Conservation (phyloP, 2,888 invertebrate genomes). For the Candidula unifasciata region DNA sequence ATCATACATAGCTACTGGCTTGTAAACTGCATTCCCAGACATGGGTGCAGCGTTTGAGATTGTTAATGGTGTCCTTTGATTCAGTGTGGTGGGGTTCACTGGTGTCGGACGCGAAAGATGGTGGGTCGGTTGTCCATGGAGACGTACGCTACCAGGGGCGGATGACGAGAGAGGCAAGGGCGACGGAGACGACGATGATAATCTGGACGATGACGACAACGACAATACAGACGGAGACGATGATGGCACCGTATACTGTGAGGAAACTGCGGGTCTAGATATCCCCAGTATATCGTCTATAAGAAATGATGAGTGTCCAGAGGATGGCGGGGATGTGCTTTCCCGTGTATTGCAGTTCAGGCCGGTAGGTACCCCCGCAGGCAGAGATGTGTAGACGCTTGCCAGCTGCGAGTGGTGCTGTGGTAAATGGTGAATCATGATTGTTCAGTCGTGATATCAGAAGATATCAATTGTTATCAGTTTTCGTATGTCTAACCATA, state of each 20-base stretch:
- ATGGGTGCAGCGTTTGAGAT: neutral
- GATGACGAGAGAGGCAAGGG: neutral
- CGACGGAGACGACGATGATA: neutral
- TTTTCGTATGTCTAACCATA: neutral
- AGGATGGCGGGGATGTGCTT: conserved; percentile 2
- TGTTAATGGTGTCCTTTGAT: conserved; percentile 4
- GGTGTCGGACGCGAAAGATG: conserved; percentile 44
- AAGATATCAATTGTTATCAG: neutral
- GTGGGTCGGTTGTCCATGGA: neutral
- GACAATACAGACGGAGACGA: conserved; percentile 7
- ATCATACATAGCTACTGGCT: conserved; percentile 39
- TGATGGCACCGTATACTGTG: neutral
- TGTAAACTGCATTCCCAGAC: conserved; percentile 24
- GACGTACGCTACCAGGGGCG: neutral
- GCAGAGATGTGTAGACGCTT: conserved; percentile 5
- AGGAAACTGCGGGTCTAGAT: conserved; percentile 20
- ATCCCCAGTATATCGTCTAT: conserved; percentile 53
- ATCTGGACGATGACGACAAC: conserved; percentile 1
- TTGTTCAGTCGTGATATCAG: neutral
- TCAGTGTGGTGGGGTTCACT: conserved; percentile 11
- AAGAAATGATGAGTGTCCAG: conserved; percentile 51
- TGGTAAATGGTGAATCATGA: conserved; percentile 36
- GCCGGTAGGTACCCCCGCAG: neutral
- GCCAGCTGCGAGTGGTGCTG: conserved; percentile 21
- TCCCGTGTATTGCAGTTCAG: neutral